phyloP scores from a whole-genome alignment of 2,888 invertebrate genomes.

The Silvanus unidentatus region DNA sequence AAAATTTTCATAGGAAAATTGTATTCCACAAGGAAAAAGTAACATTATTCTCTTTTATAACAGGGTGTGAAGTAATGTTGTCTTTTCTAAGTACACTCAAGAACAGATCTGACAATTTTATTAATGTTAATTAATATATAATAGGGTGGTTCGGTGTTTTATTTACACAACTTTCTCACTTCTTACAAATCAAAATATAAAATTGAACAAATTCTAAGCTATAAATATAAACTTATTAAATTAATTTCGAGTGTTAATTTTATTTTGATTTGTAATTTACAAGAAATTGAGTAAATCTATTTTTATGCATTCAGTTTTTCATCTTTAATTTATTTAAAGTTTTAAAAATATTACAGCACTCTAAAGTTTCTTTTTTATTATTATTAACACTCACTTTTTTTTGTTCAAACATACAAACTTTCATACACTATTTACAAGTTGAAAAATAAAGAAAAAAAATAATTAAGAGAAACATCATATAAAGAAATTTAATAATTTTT shows the following conservation, averaged over 20 bases:
- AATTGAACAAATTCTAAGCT: too few species aligned
- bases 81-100: slow-evolving; percentile 39
- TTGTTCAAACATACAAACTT: slow-evolving; percentile 23
- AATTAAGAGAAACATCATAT: too few species aligned
- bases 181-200: too few species aligned
- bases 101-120: slow-evolving; percentile 37
- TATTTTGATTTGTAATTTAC: neutral
- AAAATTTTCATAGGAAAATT: neutral
- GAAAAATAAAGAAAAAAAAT: slow-evolving; percentile 15
- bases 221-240: neutral
- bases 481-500: too few species aligned
- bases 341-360: slow-evolving; percentile 24
- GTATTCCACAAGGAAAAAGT: slow-evolving; percentile 16
- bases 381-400: slow-evolving; percentile 6
- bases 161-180: too few species aligned
- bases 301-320: neutral
- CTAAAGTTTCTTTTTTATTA: neutral
- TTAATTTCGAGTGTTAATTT: neutral
- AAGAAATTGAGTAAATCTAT: neutral
- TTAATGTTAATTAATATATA: neutral
- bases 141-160: too few species aligned
- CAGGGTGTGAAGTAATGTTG: slow-evolving; percentile 26
- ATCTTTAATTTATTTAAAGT: slow-evolving; percentile 4
- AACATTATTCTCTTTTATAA: slow-evolving; percentile 16
- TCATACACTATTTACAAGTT: slow-evolving; percentile 39